Evolutionary conservation across 2,888 invertebrate species (phyloP).

Genomic region (Malachius bipustulatus): DNA sequence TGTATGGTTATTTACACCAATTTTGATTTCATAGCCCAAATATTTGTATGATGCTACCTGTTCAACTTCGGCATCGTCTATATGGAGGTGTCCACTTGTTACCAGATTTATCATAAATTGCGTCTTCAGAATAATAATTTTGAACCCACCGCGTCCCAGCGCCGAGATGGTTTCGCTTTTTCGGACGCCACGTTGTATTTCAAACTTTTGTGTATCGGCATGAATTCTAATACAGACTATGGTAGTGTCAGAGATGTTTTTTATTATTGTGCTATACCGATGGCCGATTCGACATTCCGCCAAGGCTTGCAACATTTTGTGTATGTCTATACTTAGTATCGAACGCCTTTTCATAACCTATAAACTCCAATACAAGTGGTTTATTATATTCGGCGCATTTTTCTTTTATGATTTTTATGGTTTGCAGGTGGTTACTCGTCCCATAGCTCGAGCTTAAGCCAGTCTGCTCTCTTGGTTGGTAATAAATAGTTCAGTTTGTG

Average conservation of each 20-base stretch:
- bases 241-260: constrained; percentile 9
- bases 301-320: constrained; percentile 7
- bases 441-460: constrained; percentile 15
- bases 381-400: constrained; percentile 6
- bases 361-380: constrained; percentile 7
- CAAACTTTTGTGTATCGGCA: no score
- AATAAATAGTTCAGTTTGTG: no score
- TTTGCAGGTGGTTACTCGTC: constrained; percentile 15
- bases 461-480: constrained; percentile 18
- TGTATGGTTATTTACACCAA: no score
- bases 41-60: no score
- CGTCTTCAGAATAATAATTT: no score
- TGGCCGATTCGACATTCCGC: constrained; percentile 8
- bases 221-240: constrained; percentile 8
- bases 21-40: no score
- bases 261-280: constrained; percentile 7
- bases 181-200: no score
- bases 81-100: no score
- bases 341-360: constrained; percentile 9
- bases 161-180: no score
- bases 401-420: constrained; percentile 4
- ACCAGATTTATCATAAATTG: no score
- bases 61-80: no score
- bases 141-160: no score
- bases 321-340: constrained; percentile 5